Evolutionary conservation across 2,113 vertebrate genomes (phyloP).

Genomic region (Proterorhinus semilunaris): DNA sequence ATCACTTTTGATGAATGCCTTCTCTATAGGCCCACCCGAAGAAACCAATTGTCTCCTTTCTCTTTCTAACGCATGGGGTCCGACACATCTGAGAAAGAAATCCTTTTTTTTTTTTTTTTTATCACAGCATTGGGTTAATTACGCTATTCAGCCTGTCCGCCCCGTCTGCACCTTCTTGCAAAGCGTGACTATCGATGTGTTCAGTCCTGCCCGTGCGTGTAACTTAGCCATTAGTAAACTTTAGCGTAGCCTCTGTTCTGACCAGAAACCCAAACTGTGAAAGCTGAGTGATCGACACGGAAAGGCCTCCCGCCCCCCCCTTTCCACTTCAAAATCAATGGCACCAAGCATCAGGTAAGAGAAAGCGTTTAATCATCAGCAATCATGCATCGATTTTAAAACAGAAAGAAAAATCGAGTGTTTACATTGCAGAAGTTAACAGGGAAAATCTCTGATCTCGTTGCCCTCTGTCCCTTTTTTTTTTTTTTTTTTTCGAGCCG

Average conservation of each 20-base stretch:
- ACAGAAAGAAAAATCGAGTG: neutral
- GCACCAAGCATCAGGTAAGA: conserved; percentile 13
- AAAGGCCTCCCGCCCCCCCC: neutral
- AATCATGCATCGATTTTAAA: conserved; percentile 15
- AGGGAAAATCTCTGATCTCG: conserved; percentile 24
- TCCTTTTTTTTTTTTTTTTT: neutral
- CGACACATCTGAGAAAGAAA: conserved; percentile 12
- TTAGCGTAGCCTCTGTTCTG: conserved; percentile 32
- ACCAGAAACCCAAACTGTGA: conserved; percentile 27
- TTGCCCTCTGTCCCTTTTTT: neutral
- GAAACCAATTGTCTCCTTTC: conserved; percentile 1
- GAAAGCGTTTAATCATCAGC: conserved; percentile 13
- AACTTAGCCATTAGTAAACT: conserved; percentile 25
- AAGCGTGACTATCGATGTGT: conserved; percentile 33
- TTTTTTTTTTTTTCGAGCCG: neutral
- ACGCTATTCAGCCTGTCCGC: conserved; percentile 5
- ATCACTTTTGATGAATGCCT: neutral
- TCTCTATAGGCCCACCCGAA: neutral
- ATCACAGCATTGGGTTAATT: conserved; percentile 20
- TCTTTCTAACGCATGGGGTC: neutral
- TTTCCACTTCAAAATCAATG: conserved; percentile 13
- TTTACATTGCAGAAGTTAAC: neutral
- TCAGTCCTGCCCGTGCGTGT: conserved; percentile 9
- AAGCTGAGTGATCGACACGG: conserved; percentile 22
- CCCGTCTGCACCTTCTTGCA: conserved; percentile 4